Evolutionary conservation across 2,888 invertebrate species (phyloP).

Genomic region (Leptura quadrifasciata): DNA sequence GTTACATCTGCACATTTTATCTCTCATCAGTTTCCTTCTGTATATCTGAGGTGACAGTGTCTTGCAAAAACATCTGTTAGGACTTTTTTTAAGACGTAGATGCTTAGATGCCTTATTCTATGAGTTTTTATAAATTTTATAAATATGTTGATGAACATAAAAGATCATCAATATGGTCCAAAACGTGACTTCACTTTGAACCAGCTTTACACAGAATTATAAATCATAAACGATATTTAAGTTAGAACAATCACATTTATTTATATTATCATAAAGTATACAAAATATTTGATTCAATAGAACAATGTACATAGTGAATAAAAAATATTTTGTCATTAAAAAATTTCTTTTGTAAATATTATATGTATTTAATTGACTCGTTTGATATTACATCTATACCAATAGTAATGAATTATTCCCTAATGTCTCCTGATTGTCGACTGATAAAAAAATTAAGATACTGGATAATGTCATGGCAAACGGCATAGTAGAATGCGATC

Average conservation of each 20-base stretch:
- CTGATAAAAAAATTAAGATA: neutral
- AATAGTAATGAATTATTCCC: neutral
- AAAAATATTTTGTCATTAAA: neutral
- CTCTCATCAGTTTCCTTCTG: too few species aligned
- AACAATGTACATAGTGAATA: neutral
- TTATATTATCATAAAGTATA: neutral
- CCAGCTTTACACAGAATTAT: neutral
- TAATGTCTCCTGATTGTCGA: neutral
- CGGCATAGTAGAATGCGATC: too few species aligned
- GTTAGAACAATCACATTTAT: conserved; percentile 1
- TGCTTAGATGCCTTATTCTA: too few species aligned
- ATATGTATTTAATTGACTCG: neutral
- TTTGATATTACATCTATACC: neutral
- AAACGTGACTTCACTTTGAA: too few species aligned
- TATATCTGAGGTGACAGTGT: too few species aligned
- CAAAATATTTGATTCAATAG: neutral
- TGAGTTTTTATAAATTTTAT: too few species aligned
- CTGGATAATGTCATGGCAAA: neutral
- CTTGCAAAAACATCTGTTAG: too few species aligned
- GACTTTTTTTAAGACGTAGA: too few species aligned
- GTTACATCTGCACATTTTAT: too few species aligned
- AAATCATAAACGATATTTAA: neutral
- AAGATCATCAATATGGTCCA: too few species aligned
- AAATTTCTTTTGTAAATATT: conserved; percentile 7
- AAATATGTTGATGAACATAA: too few species aligned